Percentiles rank a stretch among this genome's conserved stretches.
phyloP scores from a whole-genome alignment of 2,113 vertebrate genomes.

The Grallaria varia region DNA sequence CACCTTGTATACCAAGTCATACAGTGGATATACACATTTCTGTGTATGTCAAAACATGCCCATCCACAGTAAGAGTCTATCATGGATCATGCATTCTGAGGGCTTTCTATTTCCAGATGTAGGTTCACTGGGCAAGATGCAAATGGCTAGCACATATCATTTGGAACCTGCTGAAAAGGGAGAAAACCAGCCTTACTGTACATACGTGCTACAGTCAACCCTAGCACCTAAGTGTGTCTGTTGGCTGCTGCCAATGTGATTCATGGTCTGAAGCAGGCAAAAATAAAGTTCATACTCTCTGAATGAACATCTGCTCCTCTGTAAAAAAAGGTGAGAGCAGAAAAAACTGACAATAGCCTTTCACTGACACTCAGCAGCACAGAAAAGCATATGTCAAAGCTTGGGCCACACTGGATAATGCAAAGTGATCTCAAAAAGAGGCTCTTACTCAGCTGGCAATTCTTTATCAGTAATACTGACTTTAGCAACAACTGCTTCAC shows the following conservation, averaged over 20 bases:
- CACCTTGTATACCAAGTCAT: neutral
- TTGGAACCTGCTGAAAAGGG: neutral
- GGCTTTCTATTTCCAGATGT: neutral
- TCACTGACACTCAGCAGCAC: neutral
- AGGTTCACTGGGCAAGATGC: neutral
- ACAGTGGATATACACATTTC: neutral
- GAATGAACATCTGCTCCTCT: neutral
- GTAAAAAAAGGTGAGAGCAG: neutral
- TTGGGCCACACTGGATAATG: neutral
- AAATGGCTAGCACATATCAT: neutral
- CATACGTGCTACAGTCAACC: neutral
- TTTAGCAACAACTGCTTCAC: neutral
- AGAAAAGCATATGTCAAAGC: slow-evolving; percentile 1
- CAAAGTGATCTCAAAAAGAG: neutral
- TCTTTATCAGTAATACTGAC: neutral
- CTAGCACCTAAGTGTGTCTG: rapidly evolving
- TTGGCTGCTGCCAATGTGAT: neutral
- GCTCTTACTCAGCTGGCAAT: neutral
- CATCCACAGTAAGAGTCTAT: neutral
- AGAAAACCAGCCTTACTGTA: neutral
- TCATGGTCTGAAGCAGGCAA: neutral
- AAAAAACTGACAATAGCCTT: neutral
- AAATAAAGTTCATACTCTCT: neutral
- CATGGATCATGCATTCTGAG: neutral
- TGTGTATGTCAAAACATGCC: neutral